Evolutionary conservation across 2,113 vertebrate species (phyloP), one percentile per base, ranked within the genome.

Genomic region (Corvus moneduloides): DNA sequence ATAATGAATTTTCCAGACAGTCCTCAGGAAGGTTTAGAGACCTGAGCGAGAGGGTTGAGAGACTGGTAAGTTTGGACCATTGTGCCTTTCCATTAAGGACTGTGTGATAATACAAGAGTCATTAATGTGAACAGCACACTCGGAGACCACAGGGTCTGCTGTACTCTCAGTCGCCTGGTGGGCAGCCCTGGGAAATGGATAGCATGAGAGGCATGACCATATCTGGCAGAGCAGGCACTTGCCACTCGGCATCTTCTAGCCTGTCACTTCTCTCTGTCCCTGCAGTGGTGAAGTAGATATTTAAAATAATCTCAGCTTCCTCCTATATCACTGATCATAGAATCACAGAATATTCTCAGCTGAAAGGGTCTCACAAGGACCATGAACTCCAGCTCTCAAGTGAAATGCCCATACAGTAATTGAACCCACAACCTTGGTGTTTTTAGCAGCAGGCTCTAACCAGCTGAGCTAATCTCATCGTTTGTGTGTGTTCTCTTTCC

Each of bases 21-120:
- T 89, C 93, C 56, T 97, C 98, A 41, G 97, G 97, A 37, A 90
- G 88, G 74, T 98, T 97, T 52, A 97, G 97, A 81, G 68, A 64
- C 93, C 76, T 98, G 87, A 98, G 97, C 6, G 97, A 82, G 84
- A 97, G 76, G 89, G 96, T 98, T 77, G 98, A 98, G 94, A 97
- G 97, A 90, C 66, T 97, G 97, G 98, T 98, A 98, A 94, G 97
- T 98, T 73, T 66, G 83, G 52, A 74, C 30, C 3, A 1, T 77
- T 90, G 75, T 89, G 64, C 39, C 32, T 84, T 92, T 90, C 93
- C 4, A 2, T 89, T 61, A 75, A 62, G 46, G 43, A 55, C 46
- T 32, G 19, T 56, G 15, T 78, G 79, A 37, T 37, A 54, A 85
- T 46, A 22, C 32, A 69, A 20, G 26, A 77, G n/a, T 32, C n/a